Evolutionary conservation across 2,797 vertebrate genomes (phyloP).

Genomic region (Sciurus carolinensis): DNA sequence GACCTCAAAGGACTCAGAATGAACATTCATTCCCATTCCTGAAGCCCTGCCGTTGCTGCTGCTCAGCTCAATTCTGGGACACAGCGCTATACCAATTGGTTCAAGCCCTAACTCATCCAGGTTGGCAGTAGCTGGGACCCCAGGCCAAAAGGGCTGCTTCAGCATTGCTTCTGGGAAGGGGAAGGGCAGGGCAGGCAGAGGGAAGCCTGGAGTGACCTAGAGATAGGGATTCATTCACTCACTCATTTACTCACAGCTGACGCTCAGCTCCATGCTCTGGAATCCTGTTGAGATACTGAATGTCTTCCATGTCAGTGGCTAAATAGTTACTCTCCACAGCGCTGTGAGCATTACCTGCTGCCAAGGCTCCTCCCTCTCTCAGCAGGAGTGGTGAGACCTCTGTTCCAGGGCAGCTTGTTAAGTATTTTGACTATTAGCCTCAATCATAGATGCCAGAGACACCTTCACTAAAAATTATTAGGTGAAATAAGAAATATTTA

Average conservation of each 20-base stretch:
- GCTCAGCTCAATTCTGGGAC: background rate
- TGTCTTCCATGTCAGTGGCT: background rate
- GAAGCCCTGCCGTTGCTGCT: fast-evolving
- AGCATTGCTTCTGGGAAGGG: background rate
- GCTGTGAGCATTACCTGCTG: background rate
- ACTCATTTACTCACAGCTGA: no score
- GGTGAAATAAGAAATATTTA: background rate
- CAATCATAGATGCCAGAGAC: background rate
- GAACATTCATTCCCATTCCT: background rate
- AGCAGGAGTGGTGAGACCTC: background rate
- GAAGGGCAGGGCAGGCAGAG: background rate
- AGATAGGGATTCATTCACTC: background rate
- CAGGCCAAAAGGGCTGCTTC: background rate
- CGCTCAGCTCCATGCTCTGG: background rate
- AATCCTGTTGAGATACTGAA: background rate
- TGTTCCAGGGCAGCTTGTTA: background rate
- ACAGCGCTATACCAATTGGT: background rate
- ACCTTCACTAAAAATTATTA: background rate
- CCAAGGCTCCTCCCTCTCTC: background rate
- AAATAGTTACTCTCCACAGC: background rate
- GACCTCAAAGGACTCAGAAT: background rate
- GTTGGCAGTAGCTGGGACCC: background rate
- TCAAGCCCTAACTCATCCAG: fast-evolving
- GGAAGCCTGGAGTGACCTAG: background rate
- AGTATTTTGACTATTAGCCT: background rate